phyloP scores from a whole-genome alignment of 2,888 invertebrate genomes.

The Chorisops tibialis region DNA sequence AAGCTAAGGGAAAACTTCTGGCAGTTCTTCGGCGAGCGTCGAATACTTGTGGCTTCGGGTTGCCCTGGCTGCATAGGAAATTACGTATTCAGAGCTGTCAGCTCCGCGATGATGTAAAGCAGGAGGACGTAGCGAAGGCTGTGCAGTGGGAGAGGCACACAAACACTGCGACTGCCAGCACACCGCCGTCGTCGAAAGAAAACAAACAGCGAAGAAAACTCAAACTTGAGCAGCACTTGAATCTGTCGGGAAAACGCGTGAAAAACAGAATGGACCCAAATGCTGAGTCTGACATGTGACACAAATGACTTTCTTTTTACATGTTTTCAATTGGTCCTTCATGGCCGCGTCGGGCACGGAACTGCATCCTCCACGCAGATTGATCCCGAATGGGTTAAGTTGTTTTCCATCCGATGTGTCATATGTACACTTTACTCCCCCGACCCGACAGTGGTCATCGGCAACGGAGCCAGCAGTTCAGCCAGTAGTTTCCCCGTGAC shows the following conservation, averaged over 20 bases:
- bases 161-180: not conserved
- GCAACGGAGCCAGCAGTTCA: too few relatives aligned
- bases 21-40: too few relatives aligned
- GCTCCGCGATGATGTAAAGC: constrained; percentile 30
- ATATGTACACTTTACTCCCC: too few relatives aligned
- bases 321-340: constrained; percentile 23
- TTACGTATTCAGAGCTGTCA: constrained; percentile 27
- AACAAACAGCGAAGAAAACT: constrained; percentile 29
- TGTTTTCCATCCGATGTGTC: too few relatives aligned
- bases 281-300: constrained; percentile 34
- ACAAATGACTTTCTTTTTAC: constrained; percentile 33
- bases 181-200: constrained; percentile 7
- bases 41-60: too few relatives aligned
- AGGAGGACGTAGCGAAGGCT: constrained; percentile 1
- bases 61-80: not conserved
- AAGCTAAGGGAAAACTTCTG: too few relatives aligned
- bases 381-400: constrained; percentile 4
- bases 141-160: not conserved
- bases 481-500: too few relatives aligned
- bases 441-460: constrained; percentile 6
- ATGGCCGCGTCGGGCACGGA: not conserved
- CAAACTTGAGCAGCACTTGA: constrained; percentile 34
- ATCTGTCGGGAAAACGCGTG: constrained; percentile 34
- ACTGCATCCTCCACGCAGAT: not conserved
- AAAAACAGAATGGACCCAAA: constrained; percentile 33